Evolutionary conservation across 2,797 vertebrate genomes (phyloP), one percentile per base, ranked within the genome.

Genomic region (Crax fasciolata): DNA sequence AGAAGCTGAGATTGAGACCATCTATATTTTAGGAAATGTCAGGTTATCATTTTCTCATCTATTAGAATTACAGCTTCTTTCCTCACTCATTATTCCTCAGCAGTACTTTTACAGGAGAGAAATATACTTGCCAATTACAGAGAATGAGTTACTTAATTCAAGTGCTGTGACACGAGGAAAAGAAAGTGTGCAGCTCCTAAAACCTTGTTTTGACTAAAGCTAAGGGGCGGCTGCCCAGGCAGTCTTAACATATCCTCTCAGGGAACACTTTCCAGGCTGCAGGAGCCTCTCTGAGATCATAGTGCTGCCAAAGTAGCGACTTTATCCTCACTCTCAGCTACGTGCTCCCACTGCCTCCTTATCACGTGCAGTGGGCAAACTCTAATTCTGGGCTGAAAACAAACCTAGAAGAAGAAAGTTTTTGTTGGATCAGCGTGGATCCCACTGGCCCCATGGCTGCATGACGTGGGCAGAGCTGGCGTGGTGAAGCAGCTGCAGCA

Each of bases 181-280:
- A 81, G 58, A 66, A 35, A 77, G 92, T 79, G 41, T 76, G 65
- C 38, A 44, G 25, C 30, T 73, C 54, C 68, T 80, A 61, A 58
- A 89, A 3, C 67, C 44, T 66, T 79, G 19, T 79, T 95, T 96
- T 93, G 75, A 74, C 65, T 82, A 61, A 82, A 70, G 63, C 38
- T 78, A 14, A n/a, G 24, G 24, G 8, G 5, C 43, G 43, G 17
- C n/a, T 81, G 39, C 67, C 58, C 71, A 74, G 58, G 67, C 15
- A 19, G 24, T 57, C 46, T 74, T 59, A 39, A 54, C 30, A 52
- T n/a, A 43, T 35, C 48, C 38, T 85, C 23, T 11, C 23, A 28
- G 25, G 28, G 46, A 81, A 35, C 27, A 7, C 46, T 54, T 51
- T 49, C 28, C 12, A 62, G 54, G 23, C 57, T 90, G 74, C 66